phyloP scores from a whole-genome alignment of 1,140 invertebrate genomes.

The Cotesia typhae region DNA sequence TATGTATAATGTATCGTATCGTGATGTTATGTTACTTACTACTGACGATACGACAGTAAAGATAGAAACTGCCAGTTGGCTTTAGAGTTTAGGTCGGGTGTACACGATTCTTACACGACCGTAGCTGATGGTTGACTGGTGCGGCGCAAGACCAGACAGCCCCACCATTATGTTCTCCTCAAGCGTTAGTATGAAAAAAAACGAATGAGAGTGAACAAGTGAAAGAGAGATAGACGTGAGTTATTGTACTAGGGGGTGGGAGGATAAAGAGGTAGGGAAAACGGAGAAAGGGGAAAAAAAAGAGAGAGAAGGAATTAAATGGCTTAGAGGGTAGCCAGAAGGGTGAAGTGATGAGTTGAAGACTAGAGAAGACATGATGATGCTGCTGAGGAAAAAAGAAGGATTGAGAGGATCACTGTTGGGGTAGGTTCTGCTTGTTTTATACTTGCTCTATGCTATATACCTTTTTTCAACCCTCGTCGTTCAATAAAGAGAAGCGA shows the following conservation, averaged over 20 bases:
- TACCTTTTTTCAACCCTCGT: too few relatives aligned
- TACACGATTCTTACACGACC: slow-evolving; percentile 54
- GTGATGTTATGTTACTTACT: too few relatives aligned
- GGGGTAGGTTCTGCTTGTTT: slow-evolving; percentile 49
- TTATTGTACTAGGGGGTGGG: not conserved
- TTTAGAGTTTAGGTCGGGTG: slow-evolving; percentile 32
- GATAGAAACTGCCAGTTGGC: not conserved
- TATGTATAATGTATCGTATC: too few relatives aligned
- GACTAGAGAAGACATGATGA: slow-evolving; percentile 7
- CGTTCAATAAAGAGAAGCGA: slow-evolving; percentile 18
- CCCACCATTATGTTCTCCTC: slow-evolving; percentile 50
- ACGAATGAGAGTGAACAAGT: slow-evolving; percentile 33
- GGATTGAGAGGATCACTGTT: slow-evolving; percentile 50
- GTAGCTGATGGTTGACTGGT: slow-evolving; percentile 64
- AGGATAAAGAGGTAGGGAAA: not conserved
- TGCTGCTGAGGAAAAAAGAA: slow-evolving; percentile 24
- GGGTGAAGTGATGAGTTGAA: slow-evolving; percentile 29
- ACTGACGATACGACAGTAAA: not conserved
- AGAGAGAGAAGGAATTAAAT: slow-evolving; percentile 37
- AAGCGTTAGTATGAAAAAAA: not conserved
- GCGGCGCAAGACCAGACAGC: slow-evolving; percentile 63
- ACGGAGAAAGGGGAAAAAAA: slow-evolving; percentile 39
- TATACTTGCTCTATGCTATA: not conserved
- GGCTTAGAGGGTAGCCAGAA: slow-evolving; percentile 28
- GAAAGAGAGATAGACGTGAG: slow-evolving; percentile 34